Percentiles rank a stretch among this genome's conserved stretches.
phyloP scores from a whole-genome alignment of 2,888 invertebrate genomes.

The Emmelina monodactyla region DNA sequence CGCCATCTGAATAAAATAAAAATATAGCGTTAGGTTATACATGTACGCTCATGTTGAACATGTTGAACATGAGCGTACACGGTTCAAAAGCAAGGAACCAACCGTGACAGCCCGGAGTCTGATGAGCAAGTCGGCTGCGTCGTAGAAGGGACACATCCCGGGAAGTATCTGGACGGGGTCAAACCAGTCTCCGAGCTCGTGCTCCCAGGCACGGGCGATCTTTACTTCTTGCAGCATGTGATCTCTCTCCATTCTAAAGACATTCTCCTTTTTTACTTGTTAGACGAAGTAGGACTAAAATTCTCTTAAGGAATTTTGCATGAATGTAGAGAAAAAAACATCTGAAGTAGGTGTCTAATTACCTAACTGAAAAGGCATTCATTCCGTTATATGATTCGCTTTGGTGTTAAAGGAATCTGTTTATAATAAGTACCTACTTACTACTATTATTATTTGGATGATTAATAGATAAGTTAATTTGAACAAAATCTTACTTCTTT shows the following conservation, averaged over 20 bases:
- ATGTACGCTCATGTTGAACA: not conserved
- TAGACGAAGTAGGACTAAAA: too few species aligned
- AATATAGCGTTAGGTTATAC: not conserved
- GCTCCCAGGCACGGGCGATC: conserved; percentile 31
- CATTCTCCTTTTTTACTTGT: too few species aligned
- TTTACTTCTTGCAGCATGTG: conserved; percentile 18
- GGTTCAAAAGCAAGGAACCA: conserved; percentile 13
- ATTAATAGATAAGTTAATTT: not conserved
- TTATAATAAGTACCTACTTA: too few species aligned
- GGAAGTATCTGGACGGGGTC: conserved; percentile 36
- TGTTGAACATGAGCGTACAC: not conserved
- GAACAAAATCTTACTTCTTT: conserved; percentile 23
- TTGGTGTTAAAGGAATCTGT: too few species aligned
- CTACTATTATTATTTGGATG: too few species aligned
- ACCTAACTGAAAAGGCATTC: too few species aligned
- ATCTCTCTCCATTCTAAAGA: conserved; percentile 16
- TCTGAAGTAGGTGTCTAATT: too few species aligned
- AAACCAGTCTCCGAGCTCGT: conserved; percentile 57
- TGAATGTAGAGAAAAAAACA: too few species aligned
- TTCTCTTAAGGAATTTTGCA: too few species aligned
- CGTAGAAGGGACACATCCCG: conserved; percentile 32
- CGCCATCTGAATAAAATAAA: too few species aligned
- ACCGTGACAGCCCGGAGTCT: conserved; percentile 38
- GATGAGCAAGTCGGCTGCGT: conserved; percentile 45
- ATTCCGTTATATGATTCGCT: too few species aligned